Conservation (phyloP, 53 echinoderm and acorn worm species). For the Glandiceps talaboti region DNA sequence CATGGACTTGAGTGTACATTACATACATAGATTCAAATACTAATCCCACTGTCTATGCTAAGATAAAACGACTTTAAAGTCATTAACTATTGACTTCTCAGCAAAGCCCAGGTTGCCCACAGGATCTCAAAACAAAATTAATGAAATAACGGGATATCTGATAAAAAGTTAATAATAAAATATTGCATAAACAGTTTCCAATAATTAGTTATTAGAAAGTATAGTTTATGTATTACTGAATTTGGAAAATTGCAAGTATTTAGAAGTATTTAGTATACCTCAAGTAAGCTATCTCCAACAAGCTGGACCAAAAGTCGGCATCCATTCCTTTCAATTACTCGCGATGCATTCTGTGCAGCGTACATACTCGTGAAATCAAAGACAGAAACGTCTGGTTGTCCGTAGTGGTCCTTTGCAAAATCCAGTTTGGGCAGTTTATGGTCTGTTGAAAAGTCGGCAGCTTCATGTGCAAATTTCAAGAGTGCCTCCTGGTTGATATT, state of each 20-base stretch:
- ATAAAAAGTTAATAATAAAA: too few relatives aligned
- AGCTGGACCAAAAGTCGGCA: conserved; percentile 58
- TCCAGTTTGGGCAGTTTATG: conserved; percentile 68
- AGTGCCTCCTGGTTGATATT: conserved; percentile 65
- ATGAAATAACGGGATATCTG: too few relatives aligned
- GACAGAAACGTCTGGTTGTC: conserved; percentile 87
- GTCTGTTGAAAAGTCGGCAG: conserved; percentile 91
- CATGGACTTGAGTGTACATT: too few relatives aligned
- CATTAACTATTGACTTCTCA: too few relatives aligned
- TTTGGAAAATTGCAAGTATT: neutral
- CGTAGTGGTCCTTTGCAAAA: conserved; percentile 93
- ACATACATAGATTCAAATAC: too few relatives aligned
- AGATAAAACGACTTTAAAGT: too few relatives aligned
- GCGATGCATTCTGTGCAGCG: conserved; percentile 76
- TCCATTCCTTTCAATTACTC: conserved; percentile 61
- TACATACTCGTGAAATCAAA: conserved; percentile 94
- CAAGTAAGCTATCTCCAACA: conserved; percentile 84
- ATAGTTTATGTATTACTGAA: neutral
- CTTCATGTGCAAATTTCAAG: conserved; percentile 66
- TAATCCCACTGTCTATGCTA: too few relatives aligned
- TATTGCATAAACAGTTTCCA: neutral
- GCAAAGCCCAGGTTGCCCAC: too few relatives aligned
- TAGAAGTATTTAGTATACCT: conserved; percentile 27
- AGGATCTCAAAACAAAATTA: too few relatives aligned
- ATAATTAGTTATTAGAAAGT: too few relatives aligned